Base-by-base conservation (phyloP, 1,140 invertebrate species). In the Zelostemma sp. region DNA sequence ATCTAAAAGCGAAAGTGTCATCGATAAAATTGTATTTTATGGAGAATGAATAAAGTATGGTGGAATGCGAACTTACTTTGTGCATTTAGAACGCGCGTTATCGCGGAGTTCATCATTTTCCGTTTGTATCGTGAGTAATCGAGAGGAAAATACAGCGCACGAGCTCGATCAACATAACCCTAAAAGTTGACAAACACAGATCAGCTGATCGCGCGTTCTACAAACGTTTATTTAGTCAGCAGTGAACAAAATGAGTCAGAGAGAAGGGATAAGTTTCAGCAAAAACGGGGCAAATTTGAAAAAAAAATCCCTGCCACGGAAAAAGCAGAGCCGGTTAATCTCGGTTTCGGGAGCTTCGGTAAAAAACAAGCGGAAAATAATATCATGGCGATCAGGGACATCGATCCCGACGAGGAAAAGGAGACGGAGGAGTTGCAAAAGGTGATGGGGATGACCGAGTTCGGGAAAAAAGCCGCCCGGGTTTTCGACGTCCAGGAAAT, bases 391-490 rank as follows among this genome's bases (percentile, higher is more conserved):
- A 91, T 92, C n/a, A 88, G 89, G 68, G 88, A 89, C 68, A 88
- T 92, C 28, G 69, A 16, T 6, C 61, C 79, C 1, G 87, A 91
- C 15, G 90, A 92, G 14, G 91, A 93, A 67, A 80, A 88, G 17
- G 91, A 93, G 75, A 87, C 80, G 16, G 87, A 91, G 64, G 88
- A 90, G 60, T 81, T 93, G 0, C 86, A 93, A 65, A 84, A 90
- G 63, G 80, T 93, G 0, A 93, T 93, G 91, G 92, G 92, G 0
- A 91, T 93, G 48, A 88, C 89, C 45, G 88, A 89, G 8, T 94
- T 94, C 79, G 92, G 92, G 0, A 92, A 93, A 65, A 93, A 93
- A 74, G 92, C 92, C 0, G 92, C 92, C 0, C 92, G 93, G 77
- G 88, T 88, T 8, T 93, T 93, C 73, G 88, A 93, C 73, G 86